Base-by-base conservation (phyloP, 2,113 vertebrate genomes). In the Actenoides lindsayi region DNA sequence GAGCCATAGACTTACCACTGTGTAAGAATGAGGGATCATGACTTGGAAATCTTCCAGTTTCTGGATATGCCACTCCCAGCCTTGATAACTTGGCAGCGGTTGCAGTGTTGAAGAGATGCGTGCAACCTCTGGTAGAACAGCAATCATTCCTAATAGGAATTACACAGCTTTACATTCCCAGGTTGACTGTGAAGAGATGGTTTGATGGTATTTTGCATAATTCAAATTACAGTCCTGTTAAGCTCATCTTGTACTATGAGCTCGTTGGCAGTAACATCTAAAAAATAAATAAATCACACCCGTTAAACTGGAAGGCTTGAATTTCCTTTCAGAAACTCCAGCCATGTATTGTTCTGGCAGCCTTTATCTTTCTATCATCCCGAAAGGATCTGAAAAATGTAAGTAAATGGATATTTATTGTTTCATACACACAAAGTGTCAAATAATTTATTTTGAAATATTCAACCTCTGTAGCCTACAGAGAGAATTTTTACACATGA, bases 171-270 rank as follows among this genome's bases (percentile, higher is more conserved):
- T 69, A 44, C 71, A 17, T 77, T 73, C 80, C 90, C 87, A 56
- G 44, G 53, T 54, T 83, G 76, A 39, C 77, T 76, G 35, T 33
- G 71, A 89, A 79, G 77, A 83, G 73, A 68, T 96, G 81, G 16
- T 63, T 87, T 83, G 59, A 80, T 64, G 85, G n/a, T 59, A n/a
- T 86, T 93, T 93, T 93, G 84, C 81, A 93, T 86, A 89, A 94
- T 89, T 87, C 80, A 71, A 71, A 76, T 91, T 86, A 31, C 63
- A 64, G 48, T 75, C 80, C 90, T 41, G 71, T 68, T 86, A 65
- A 71, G 59, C 68, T 93, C 81, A 53, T 69, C 77, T 73, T 77
- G 68, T 75, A 56, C 57, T 54, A 57, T 56, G 80, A 89, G 54
- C 71, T 91, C 81, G 31, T 46, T 60, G 78, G 86, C 64, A 87